Base-by-base conservation (phyloP, 92 coral and sea anemone species). In the Metridium senile region DNA sequence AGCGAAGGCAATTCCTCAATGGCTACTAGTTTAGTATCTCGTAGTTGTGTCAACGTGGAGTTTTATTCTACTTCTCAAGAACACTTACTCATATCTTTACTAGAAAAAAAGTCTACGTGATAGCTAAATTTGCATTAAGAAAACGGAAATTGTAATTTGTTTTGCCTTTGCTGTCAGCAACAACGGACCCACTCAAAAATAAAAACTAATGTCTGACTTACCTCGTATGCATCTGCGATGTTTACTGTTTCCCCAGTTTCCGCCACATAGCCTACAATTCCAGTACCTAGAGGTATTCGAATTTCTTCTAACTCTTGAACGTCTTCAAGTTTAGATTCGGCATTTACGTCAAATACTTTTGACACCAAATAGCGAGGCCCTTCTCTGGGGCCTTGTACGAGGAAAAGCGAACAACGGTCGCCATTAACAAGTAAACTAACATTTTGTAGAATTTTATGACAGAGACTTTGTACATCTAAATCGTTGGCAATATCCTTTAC, bases 391-490 rank as follows among this genome's bases (percentile, higher is more conserved):
- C 99, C 99, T 86, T 86, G 93, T 45, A 92, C 90, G 58, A 96
- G 97, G 78, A 96, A 96, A 68, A 96, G 90, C 77, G 99, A 96
- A 58, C 99, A 96, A 8, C 99, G 97, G 62, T 96, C 99, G 59
- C 96, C 99, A 82, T 93, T 96, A 35, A 96, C 86, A 34, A 96
- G 93, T 68, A 96, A 81, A 76, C 99, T 96, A 76, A 96, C 99
- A 82, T 96, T 96, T 81, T 96, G 99, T 62, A 96, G 87, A 69
- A 93, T 96, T 96, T 96, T 96, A 75, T 96, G 99, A 84, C 99
- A 96, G 65, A 96, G 86, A 25, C 89, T 89, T 78, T 83, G 93
- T 51, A 93, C 81, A 79, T 96, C 99, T 79, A 96, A 93, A 93
- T 96, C 99, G 47, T 90, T 93, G 8, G 99, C 86, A 67, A 96